Conservation (phyloP, 2,888 invertebrate genomes). For the Myopa tessellatipennis region DNA sequence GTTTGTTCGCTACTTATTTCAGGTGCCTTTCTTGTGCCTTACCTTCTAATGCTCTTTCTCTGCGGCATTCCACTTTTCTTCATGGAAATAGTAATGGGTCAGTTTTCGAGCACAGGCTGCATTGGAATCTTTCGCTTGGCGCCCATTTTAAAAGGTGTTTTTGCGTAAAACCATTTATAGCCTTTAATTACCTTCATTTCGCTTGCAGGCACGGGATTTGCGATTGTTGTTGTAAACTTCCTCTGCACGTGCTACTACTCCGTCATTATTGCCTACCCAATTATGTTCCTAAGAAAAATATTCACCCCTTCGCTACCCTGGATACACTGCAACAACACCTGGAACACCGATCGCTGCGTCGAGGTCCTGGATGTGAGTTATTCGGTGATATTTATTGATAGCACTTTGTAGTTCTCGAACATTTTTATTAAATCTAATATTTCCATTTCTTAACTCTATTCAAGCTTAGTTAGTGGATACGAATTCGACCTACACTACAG, state of each 20-base stretch:
- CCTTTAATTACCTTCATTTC: not conserved
- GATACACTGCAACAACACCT: conserved; percentile 80
- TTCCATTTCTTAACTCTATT: not conserved
- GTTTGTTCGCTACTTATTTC: conserved; percentile 18
- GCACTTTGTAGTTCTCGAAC: no score
- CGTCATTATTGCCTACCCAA: conserved; percentile 85
- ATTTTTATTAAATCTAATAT: not conserved
- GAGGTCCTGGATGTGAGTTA: conserved; percentile 56
- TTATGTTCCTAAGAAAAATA: conserved; percentile 80
- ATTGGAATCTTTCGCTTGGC: conserved; percentile 83
- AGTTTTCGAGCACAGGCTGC: conserved; percentile 85
- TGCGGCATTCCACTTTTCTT: conserved; percentile 91
- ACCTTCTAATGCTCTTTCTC: conserved; percentile 81
- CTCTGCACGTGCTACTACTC: conserved; percentile 87
- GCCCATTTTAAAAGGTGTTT: conserved; percentile 85
- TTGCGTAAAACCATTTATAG: not conserved
- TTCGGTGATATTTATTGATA: not conserved
- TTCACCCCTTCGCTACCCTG: conserved; percentile 78
- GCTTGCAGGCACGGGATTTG: conserved; percentile 83
- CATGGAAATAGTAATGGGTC: conserved; percentile 87
- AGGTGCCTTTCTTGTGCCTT: conserved; percentile 86
- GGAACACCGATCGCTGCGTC: conserved; percentile 84
- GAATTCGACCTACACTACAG: conserved; percentile 50
- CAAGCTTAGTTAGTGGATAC: conserved; percentile 46
- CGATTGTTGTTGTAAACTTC: conserved; percentile 82